Percentiles rank a stretch among this genome's conserved stretches.
Evolutionary conservation across 2,113 vertebrate genomes (phyloP).

Genomic region (Barnardius zonarius): DNA sequence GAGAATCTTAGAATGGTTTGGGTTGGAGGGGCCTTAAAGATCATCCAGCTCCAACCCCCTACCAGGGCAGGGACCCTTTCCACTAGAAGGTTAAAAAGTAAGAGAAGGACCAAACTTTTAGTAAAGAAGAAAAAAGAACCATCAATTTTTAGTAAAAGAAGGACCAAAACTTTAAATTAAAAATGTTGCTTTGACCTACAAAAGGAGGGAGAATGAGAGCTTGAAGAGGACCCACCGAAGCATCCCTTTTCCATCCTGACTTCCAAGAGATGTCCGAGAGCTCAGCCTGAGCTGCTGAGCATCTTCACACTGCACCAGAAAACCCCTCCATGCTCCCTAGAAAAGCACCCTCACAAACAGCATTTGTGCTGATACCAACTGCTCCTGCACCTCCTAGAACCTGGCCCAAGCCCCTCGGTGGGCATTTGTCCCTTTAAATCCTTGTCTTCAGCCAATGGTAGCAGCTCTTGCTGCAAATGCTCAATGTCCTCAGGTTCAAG

Average conservation of each 20-base stretch:
- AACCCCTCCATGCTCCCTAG: neutral
- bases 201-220: neutral
- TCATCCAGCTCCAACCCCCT: neutral
- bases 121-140: neutral
- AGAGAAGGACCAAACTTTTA: neutral
- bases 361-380: neutral
- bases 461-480: conserved; percentile 56
- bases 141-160: neutral
- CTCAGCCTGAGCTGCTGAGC: neutral
- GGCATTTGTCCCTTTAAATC: conserved; percentile 72
- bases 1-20: neutral
- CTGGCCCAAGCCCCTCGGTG: neutral
- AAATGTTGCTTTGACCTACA: neutral
- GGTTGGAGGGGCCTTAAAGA: neutral
- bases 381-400: neutral
- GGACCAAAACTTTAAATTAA: neutral
- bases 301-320: neutral
- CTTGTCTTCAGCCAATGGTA: conserved; percentile 54
- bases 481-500: conserved; percentile 65
- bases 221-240: neutral
- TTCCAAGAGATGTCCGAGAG: neutral
- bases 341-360: neutral
- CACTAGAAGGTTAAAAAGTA: neutral
- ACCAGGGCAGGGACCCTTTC: neutral
- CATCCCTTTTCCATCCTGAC: neutral